A percentile compares a stretch with the other conserved stretches of the same genome.
Evolutionary conservation across 2,113 vertebrate species (phyloP).

Genomic region (Turnix velox): DNA sequence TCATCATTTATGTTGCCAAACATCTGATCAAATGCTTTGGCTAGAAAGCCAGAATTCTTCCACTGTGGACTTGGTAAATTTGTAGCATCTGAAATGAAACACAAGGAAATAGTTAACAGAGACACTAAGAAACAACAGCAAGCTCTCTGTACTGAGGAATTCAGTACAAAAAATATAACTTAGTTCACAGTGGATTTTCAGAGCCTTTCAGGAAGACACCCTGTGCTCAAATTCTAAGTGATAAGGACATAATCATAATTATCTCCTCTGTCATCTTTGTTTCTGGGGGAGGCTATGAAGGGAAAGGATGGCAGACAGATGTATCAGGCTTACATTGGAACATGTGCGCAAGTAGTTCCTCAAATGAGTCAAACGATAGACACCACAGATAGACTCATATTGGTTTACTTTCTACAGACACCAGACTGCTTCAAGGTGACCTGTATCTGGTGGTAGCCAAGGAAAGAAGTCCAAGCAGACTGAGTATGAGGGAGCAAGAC

Average conservation of each 20-base stretch:
- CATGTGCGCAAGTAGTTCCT: not conserved
- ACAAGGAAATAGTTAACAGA: constrained; percentile 40
- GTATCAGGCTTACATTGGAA: not conserved
- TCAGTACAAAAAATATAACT: not conserved
- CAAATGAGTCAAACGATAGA: constrained; percentile 18
- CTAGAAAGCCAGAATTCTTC: constrained; percentile 45
- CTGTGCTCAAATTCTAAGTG: not conserved
- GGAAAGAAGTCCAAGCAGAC: constrained; percentile 19
- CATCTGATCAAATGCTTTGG: constrained; percentile 39
- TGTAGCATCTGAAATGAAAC: constrained; percentile 60
- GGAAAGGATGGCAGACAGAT: not conserved
- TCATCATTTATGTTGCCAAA: constrained; percentile 37
- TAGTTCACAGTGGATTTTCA: constrained; percentile 8
- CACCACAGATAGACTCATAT: not conserved
- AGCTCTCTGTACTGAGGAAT: not conserved
- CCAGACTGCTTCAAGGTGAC: constrained; percentile 28
- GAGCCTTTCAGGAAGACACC: constrained; percentile 36
- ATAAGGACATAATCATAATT: not conserved
- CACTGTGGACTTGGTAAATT: not conserved
- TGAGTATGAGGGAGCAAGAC: not conserved
- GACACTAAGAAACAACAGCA: not conserved
- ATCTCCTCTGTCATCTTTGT: not conserved
- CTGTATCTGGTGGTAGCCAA: not conserved
- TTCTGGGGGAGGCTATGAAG: not conserved
- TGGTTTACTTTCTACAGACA: not conserved